A percentile compares a stretch with the other conserved stretches of the same genome.
Evolutionary conservation across 2,888 invertebrate species (phyloP).

Genomic region (Papilio elwesi): DNA sequence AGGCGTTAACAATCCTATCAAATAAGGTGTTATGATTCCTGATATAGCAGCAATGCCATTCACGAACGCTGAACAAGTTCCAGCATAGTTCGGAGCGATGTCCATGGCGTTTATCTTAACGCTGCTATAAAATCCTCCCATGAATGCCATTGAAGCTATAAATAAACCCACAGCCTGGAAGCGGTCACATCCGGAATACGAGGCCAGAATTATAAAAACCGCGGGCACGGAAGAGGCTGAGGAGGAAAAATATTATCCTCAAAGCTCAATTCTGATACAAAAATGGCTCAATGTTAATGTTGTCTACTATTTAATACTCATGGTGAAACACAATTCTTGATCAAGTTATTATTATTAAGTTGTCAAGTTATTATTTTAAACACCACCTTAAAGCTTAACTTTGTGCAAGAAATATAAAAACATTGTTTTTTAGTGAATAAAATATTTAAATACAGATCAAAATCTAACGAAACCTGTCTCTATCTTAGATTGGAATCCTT

Average conservation of each 20-base stretch:
- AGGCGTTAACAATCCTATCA: conserved; percentile 84
- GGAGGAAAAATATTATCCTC: conserved; percentile 41
- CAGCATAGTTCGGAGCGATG: conserved; percentile 86
- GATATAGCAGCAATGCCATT: conserved; percentile 86
- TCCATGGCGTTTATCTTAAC: conserved; percentile 87
- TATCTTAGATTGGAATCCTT: too few relatives aligned
- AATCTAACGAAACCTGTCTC: too few relatives aligned
- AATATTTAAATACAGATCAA: too few relatives aligned
- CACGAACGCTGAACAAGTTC: conserved; percentile 86
- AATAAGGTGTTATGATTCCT: conserved; percentile 85
- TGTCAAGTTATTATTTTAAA: too few relatives aligned
- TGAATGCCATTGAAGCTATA: conserved; percentile 86
- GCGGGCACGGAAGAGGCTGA: conserved; percentile 86
- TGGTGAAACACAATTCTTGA: too few relatives aligned
- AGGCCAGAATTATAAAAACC: conserved; percentile 85
- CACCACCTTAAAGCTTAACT: too few relatives aligned
- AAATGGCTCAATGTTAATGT: neutral
- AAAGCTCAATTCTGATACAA: neutral
- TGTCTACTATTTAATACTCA: too few relatives aligned
- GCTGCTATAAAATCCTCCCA: conserved; percentile 88
- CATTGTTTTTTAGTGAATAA: too few relatives aligned
- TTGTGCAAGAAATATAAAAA: too few relatives aligned
- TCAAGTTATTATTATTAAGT: too few relatives aligned
- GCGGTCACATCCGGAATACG: conserved; percentile 85
- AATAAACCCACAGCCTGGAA: conserved; percentile 80